Base-by-base conservation (phyloP, 1,140 invertebrate genomes). In the Neodiprion lecontei region DNA sequence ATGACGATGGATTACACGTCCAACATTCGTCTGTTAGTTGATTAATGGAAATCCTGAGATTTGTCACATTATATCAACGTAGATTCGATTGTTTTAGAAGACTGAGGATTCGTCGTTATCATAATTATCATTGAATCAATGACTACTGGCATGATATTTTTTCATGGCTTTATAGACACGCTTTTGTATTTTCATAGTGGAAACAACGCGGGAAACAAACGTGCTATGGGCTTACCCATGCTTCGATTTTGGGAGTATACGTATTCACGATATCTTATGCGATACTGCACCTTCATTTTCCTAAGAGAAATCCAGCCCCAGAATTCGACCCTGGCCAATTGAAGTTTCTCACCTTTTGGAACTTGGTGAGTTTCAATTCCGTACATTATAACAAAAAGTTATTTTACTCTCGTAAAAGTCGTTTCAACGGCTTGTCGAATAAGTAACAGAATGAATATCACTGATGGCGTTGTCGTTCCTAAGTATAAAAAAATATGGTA, bases 291-390 rank as follows among this genome's bases (percentile, higher is more conserved):
- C n/a, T 87, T 9, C n/a, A 80, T 11, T 75, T 86, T 49, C 85
- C 85, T 23, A 40, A 74, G 0, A 49, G 17, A 1, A 9, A 74
- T 10, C 69, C 12, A 67, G 81, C 76, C 21, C 66, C 68, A 8
- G 69, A 86, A 0, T 88, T 81, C n/a, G 79, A 88, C 70, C 83
- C 85, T 14, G 90, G 90, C 66, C 88, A 88, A 79, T 61, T 87
- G 3, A 89, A 87, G 72, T 90, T 87, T 74, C 81, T 91, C 47
- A 90, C 90, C 4, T 84, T 90, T 49, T 91, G 91, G 91, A 81
- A 88, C 75, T 74, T 91, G 87, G 90, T 91, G 82, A 89, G 90
- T 90, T 71, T 72, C 47, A 9, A 72, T 67, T 21, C 72, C 70
- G 69, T 49, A 17, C 14, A 67, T 68, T 75, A 72, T 67, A 49